A percentile compares a stretch with the other conserved stretches of the same genome.
Evolutionary conservation across 2,113 vertebrate species (phyloP).

Genomic region (Potamarius usumacintae): DNA sequence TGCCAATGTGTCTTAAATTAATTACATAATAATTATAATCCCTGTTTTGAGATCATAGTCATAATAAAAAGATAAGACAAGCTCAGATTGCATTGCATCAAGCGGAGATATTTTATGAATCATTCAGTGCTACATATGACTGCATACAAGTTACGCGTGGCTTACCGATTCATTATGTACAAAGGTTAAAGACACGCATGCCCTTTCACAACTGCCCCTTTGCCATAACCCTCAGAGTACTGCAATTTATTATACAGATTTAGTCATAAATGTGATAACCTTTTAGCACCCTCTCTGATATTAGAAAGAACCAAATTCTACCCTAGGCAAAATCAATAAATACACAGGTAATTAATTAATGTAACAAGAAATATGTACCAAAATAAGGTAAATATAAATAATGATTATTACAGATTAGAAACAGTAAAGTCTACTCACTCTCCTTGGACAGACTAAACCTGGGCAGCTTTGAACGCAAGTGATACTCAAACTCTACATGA

Average conservation of each 20-base stretch:
- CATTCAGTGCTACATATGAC: neutral
- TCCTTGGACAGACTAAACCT: neutral
- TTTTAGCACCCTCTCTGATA: neutral
- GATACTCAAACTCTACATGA: neutral
- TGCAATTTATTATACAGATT: conserved; percentile 19
- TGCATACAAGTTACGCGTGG: neutral
- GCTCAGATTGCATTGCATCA: neutral
- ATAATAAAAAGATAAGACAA: neutral
- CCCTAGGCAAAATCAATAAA: neutral
- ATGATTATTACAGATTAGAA: no score
- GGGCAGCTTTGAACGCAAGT: neutral
- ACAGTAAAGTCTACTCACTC: neutral
- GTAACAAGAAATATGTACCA: no score
- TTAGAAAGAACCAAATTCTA: neutral
- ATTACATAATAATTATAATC: neutral
- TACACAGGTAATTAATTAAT: neutral
- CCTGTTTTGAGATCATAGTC: neutral
- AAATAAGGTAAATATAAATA: neutral
- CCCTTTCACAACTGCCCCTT: neutral
- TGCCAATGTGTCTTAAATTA: neutral
- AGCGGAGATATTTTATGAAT: neutral
- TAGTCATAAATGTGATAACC: conserved; percentile 32
- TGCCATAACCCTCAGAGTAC: neutral
- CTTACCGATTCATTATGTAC: neutral
- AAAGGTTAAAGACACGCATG: neutral